Conservation (phyloP, 2,113 vertebrate genomes). For the Phodopus roborovskii region DNA sequence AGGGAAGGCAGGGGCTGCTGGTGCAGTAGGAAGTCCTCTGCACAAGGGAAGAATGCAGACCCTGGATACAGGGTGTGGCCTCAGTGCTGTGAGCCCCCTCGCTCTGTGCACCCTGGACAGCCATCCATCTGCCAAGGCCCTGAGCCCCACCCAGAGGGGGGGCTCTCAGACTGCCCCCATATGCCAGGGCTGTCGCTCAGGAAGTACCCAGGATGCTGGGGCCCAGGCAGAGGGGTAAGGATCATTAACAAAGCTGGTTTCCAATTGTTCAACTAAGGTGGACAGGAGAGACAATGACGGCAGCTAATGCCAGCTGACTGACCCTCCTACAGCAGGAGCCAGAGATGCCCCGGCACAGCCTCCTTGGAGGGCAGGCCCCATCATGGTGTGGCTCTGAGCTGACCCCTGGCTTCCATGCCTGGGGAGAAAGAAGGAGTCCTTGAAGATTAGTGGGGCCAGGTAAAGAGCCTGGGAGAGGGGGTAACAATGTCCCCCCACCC, state of each 20-base stretch:
- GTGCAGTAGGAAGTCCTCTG: not conserved
- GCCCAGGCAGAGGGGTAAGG: not conserved
- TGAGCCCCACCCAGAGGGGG: not conserved
- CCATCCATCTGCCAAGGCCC: constrained; percentile 61
- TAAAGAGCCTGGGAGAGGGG: not conserved
- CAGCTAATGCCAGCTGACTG: not conserved
- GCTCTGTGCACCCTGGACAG: not conserved
- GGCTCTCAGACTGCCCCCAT: constrained; percentile 10
- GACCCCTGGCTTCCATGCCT: not conserved
- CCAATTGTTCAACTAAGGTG: constrained; percentile 29
- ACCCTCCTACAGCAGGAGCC: not conserved
- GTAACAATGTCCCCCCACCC: not conserved
- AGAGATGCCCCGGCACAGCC: fast-evolving
- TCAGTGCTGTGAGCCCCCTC: not conserved
- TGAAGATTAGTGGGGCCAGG: not conserved
- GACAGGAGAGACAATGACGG: not conserved
- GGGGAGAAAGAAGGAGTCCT: not conserved
- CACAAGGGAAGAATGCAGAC: not conserved
- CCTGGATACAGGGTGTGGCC: not conserved
- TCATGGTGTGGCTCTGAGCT: not conserved
- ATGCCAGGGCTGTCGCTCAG: constrained; percentile 60
- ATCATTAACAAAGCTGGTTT: constrained; percentile 43
- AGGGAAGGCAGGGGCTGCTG: not conserved
- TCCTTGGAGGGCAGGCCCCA: not conserved
- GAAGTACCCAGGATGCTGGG: not conserved